Base-by-base conservation (phyloP, 2,113 vertebrate genomes). In the Bufo gargarizans region DNA sequence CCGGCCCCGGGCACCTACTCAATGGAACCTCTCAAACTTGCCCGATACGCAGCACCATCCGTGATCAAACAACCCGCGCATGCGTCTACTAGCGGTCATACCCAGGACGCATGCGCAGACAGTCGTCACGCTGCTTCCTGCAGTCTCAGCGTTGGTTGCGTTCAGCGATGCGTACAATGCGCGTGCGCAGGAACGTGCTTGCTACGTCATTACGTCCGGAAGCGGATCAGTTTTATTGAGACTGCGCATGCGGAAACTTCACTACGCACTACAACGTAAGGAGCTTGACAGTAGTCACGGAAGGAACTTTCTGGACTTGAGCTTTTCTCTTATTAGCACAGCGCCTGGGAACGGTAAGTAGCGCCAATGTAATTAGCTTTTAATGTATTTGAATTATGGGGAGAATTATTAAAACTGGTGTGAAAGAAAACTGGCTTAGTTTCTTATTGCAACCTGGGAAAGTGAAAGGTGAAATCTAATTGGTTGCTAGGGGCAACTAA, bases 11-110 rank as follows among this genome's bases (percentile, higher is more conserved):
- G 11, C 50, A 58, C 77, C 77, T 43, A 2, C 22, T 53, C 56
- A 6, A 0, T 0, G 22, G 1, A 50, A 16, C 45, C 80, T 83
- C 22, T 53, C 61, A 83, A 83, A 83, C 81, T 83, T 83, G 81
- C 19, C 47, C 61, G 81, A 17, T 82, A 67, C 81, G 81, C 61
- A 83, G 81, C 81, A 53, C 17, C 43, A 81, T 17, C 11, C 43
- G 16, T 11, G 33, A 47, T 19, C n/a, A 12, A 10, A 80, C 47
- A 63, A 50, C 47, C 19, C 11, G 20, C 81, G 81, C 81, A 83
- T 67, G 81, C 45, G 61, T 17, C 9, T 7, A 49, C 0, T 11
- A 3, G 2, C n/a, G 2, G 4, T 47, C 6, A 4, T 47, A 33
- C 33, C 43, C 45, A 45, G 4, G 7, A 49, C 80, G 80, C 80